Conservation (phyloP, 1,140 invertebrate genomes). For the Subanguina moxae region DNA sequence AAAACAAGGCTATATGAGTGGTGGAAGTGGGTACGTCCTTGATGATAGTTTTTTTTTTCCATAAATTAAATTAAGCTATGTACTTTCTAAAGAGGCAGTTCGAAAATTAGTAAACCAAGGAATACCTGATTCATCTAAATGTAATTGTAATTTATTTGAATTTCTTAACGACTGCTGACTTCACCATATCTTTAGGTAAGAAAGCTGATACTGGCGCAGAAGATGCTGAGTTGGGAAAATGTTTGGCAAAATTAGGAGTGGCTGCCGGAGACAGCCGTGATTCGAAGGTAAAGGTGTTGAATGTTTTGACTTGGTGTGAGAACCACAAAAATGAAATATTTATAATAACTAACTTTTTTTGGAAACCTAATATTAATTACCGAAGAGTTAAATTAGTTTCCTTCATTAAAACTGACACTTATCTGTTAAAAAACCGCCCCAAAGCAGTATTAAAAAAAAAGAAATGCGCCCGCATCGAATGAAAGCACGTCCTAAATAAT, state of each 20-base stretch:
- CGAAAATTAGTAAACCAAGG: constrained; percentile 51
- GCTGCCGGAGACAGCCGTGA: constrained; percentile 76
- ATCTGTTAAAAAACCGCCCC: too few species aligned
- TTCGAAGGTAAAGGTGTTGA: too few species aligned
- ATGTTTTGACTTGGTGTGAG: too few species aligned
- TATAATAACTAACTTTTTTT: too few species aligned
- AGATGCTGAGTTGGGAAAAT: constrained; percentile 88
- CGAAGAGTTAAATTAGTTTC: too few species aligned
- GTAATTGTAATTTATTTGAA: constrained; percentile 55
- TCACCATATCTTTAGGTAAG: neutral
- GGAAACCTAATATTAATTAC: too few species aligned
- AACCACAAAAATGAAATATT: too few species aligned
- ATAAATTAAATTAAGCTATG: neutral
- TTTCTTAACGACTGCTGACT: neutral
- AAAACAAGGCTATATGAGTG: constrained; percentile 80
- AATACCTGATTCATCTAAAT: constrained; percentile 69
- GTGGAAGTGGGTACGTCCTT: constrained; percentile 64
- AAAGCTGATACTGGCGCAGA: constrained; percentile 75
- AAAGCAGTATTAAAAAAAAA: too few species aligned
- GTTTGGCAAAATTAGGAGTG: constrained; percentile 79
- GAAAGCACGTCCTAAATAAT: too few species aligned
- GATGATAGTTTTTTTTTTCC: neutral
- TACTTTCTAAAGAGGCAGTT: constrained; percentile 48
- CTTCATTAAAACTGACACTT: too few species aligned
- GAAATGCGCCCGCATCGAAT: too few species aligned